phyloP scores from a whole-genome alignment of 2,888 invertebrate genomes.

The Synergus laeviventris region DNA sequence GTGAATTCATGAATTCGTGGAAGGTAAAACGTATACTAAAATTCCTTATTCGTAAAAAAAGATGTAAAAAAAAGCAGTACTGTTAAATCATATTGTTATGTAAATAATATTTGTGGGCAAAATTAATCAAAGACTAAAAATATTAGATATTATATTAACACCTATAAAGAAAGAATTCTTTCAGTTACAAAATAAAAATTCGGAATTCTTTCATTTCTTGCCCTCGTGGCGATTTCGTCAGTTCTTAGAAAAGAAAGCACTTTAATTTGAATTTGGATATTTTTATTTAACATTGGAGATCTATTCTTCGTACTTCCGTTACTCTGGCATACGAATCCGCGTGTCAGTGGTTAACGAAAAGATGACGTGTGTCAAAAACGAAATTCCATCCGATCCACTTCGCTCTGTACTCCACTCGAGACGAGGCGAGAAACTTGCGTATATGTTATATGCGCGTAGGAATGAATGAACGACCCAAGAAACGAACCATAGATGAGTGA shows the following conservation, averaged over 20 bases:
- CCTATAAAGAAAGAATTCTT: no score
- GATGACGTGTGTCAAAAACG: conserved; percentile 65
- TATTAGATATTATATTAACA: no score
- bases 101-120: no score
- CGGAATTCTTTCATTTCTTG: background rate
- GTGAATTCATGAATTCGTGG: conserved; percentile 1
- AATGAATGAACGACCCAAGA: conserved; percentile 63
- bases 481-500: conserved; percentile 52
- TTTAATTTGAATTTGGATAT: conserved; percentile 15
- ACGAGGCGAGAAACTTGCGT: conserved; percentile 55
- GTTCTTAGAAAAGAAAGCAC: background rate
- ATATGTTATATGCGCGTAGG: conserved; percentile 52
- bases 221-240: background rate
- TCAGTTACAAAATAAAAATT: background rate
- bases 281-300: conserved; percentile 8
- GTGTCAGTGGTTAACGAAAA: conserved; percentile 52
- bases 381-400: conserved; percentile 70
- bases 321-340: conserved; percentile 49
- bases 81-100: no score
- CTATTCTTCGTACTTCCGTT: conserved; percentile 34
- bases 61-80: background rate
- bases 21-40: background rate
- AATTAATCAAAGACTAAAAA: no score
- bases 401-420: conserved; percentile 66
- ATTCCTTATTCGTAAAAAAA: background rate